Conservation (phyloP, 92 coral and sea anemone species). For the Blastomussa wellsi region DNA sequence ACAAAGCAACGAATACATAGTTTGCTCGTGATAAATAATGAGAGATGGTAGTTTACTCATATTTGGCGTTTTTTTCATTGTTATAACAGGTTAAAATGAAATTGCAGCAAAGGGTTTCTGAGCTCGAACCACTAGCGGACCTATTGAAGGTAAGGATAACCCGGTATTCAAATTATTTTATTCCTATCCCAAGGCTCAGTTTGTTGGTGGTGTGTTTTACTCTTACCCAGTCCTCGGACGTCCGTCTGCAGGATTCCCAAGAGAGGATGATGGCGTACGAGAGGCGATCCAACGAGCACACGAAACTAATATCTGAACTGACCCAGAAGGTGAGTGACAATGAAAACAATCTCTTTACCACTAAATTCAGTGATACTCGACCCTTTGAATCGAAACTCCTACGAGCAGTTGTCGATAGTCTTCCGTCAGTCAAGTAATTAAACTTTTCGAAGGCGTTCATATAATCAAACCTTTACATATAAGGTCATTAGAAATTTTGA, state of each 20-base stretch:
- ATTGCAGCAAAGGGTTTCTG: slow-evolving; percentile 93
- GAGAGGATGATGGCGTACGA: slow-evolving; percentile 91
- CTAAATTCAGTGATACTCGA: no score
- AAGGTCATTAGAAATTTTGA: no score
- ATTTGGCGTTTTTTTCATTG: background rate
- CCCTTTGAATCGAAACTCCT: no score
- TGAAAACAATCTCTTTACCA: no score
- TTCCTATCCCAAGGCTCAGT: no score
- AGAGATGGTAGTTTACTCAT: background rate
- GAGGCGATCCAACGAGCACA: slow-evolving; percentile 92
- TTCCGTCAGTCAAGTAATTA: no score
- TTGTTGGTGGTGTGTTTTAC: background rate
- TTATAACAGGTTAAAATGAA: slow-evolving; percentile 72
- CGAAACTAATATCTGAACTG: slow-evolving; percentile 89
- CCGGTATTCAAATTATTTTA: no score
- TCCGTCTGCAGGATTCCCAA: slow-evolving; percentile 91
- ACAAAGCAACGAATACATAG: no score
- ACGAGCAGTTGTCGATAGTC: no score
- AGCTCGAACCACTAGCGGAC: slow-evolving; percentile 94
- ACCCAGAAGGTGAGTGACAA: slow-evolving; percentile 81
- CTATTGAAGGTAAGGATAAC: slow-evolving; percentile 95
- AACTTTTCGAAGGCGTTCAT: no score
- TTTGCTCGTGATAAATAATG: no score
- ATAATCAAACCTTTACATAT: no score
- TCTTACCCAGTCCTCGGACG: slow-evolving; percentile 75